Evolutionary conservation across 2,113 vertebrate species (phyloP).

Genomic region (Platichthys flesus): DNA sequence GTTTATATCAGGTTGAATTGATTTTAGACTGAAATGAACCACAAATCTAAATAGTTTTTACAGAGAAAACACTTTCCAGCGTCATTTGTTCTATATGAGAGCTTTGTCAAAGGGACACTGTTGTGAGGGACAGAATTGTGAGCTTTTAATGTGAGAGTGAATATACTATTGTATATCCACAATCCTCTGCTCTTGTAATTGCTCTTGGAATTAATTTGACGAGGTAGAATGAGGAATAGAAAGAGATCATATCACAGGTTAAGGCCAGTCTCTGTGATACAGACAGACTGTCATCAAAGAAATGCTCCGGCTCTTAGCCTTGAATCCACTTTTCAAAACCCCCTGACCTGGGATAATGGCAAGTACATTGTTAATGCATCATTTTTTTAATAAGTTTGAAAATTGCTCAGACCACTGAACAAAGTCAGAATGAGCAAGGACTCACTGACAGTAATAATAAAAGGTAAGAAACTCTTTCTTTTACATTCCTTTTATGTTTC

Average conservation of each 20-base stretch:
- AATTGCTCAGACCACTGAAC: slow-evolving; percentile 78
- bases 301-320: slow-evolving; percentile 67
- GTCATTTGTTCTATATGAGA: slow-evolving; percentile 35
- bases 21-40: too few relatives aligned
- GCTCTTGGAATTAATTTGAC: slow-evolving; percentile 52
- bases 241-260: slow-evolving; percentile 70
- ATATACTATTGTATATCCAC: slow-evolving; percentile 3
- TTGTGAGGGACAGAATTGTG: slow-evolving; percentile 41
- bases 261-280: slow-evolving; percentile 75
- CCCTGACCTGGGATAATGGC: slow-evolving; percentile 76
- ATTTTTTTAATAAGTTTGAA: slow-evolving; percentile 81
- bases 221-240: slow-evolving; percentile 60
- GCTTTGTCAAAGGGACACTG: neutral
- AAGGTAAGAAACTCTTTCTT: slow-evolving; percentile 79
- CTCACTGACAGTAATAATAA: slow-evolving; percentile 78
- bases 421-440: slow-evolving; percentile 71
- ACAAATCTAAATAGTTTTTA: too few relatives aligned
- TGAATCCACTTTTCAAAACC: slow-evolving; percentile 73
- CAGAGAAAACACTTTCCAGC: slow-evolving; percentile 17
- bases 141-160: neutral
- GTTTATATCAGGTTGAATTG: slow-evolving; percentile 1
- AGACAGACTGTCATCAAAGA: slow-evolving; percentile 78
- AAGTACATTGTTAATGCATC: slow-evolving; percentile 78
- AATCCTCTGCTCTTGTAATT: slow-evolving; percentile 27
- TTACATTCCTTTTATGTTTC: slow-evolving; percentile 80